Percentiles rank a stretch among this genome's conserved stretches.
phyloP scores from a whole-genome alignment of 2,888 invertebrate genomes.

The Rotaria sp. region DNA sequence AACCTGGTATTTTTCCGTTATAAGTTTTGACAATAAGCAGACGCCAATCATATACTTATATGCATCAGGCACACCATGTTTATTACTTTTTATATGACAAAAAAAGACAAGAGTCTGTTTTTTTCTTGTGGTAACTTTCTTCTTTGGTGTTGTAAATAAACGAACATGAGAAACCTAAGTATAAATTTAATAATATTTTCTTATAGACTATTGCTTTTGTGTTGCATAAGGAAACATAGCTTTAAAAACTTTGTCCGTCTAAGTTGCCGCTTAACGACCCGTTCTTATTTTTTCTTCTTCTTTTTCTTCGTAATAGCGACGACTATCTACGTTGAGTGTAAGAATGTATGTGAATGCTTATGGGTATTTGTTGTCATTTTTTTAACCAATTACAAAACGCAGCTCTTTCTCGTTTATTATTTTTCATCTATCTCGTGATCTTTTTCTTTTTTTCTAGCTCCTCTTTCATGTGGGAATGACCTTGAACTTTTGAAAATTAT shows the following conservation, averaged over 20 bases:
- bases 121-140: background rate
- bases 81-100: background rate
- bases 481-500: background rate
- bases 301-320: background rate
- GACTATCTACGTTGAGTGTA: background rate
- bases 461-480: background rate
- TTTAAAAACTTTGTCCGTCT: background rate
- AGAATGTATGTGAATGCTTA: background rate
- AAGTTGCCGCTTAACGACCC: background rate
- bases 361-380: background rate
- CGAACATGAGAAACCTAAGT: background rate
- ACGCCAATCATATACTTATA: background rate
- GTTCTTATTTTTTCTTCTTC: background rate
- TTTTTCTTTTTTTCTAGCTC: background rate
- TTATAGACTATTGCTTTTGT: too few species aligned
- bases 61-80: background rate
- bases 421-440: background rate
- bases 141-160: background rate
- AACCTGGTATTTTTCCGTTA: too few species aligned
- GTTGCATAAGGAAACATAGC: background rate
- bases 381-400: background rate
- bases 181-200: background rate
- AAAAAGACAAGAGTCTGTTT: background rate
- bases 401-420: background rate
- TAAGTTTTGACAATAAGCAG: background rate